Evolutionary conservation across 2,797 vertebrate species (phyloP).

Genomic region (Emys orbicularis): DNA sequence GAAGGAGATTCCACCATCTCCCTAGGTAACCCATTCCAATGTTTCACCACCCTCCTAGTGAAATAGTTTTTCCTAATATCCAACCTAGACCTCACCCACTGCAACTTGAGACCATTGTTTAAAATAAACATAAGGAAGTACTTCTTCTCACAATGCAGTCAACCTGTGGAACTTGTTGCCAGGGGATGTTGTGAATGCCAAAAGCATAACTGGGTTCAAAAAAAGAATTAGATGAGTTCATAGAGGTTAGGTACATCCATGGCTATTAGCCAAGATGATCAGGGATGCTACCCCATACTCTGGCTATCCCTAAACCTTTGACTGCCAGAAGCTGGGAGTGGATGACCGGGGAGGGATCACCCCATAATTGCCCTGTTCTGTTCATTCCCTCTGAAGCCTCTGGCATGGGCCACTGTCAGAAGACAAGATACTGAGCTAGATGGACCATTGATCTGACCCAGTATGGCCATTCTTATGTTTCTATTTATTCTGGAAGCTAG

Average conservation of each 20-base stretch:
- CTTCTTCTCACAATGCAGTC: neutral
- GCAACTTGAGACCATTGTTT: neutral
- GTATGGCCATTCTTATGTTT: neutral
- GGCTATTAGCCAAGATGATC: neutral
- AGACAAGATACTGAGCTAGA: neutral
- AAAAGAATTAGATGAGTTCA: neutral
- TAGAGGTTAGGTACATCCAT: neutral
- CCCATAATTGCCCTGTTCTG: neutral
- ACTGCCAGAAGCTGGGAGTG: neutral
- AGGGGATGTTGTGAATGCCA: neutral
- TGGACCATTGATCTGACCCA: neutral
- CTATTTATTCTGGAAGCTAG: conserved; percentile 28
- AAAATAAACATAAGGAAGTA: neutral
- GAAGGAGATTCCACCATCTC: too few species aligned
- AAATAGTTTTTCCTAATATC: too few species aligned
- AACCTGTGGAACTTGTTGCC: neutral
- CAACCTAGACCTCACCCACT: too few species aligned
- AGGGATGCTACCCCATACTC: neutral
- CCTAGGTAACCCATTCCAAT: too few species aligned
- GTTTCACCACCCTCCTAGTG: too few species aligned
- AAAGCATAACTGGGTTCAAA: neutral
- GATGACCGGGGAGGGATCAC: neutral
- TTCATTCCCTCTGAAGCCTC: neutral
- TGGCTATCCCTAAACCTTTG: neutral
- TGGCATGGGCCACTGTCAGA: neutral